A percentile compares a stretch with the other conserved stretches of the same genome.
Evolutionary conservation across 2,888 invertebrate genomes (phyloP).

Genomic region (Tribolium freemani): DNA sequence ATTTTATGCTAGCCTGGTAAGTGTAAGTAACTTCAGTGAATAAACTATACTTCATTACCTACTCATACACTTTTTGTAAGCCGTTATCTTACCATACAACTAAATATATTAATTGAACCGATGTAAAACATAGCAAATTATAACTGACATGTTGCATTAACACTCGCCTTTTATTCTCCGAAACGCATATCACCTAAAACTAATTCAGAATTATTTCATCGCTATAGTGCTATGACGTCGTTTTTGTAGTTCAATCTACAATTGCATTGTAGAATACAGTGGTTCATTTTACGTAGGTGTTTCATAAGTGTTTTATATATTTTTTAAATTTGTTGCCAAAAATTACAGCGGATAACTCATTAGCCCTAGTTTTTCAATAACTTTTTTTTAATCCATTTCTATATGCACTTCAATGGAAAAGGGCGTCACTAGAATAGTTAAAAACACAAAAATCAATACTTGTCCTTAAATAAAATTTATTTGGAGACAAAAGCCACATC

Average conservation of each 20-base stretch:
- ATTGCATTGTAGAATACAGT: too few relatives aligned
- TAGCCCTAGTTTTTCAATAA: too few relatives aligned
- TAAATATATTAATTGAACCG: neutral
- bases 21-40: slow-evolving; percentile 62
- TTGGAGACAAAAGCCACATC: neutral
- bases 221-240: too few relatives aligned
- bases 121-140: slow-evolving; percentile 14
- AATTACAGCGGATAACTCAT: too few relatives aligned
- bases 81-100: slow-evolving; percentile 7
- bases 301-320: too few relatives aligned
- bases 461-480: neutral
- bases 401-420: too few relatives aligned
- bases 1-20: slow-evolving; percentile 61
- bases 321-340: too few relatives aligned
- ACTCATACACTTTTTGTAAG: slow-evolving; percentile 13
- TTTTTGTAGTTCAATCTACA: too few relatives aligned
- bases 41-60: slow-evolving; percentile 54
- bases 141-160: slow-evolving; percentile 20
- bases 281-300: too few relatives aligned
- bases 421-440: too few relatives aligned
- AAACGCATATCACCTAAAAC: neutral
- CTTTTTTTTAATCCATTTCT: too few relatives aligned
- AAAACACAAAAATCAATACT: too few relatives aligned
- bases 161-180: neutral
- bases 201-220: neutral